Percentiles rank a stretch among this genome's conserved stretches.
phyloP scores from a whole-genome alignment of 2,113 vertebrate species.

The Equus quagga region DNA sequence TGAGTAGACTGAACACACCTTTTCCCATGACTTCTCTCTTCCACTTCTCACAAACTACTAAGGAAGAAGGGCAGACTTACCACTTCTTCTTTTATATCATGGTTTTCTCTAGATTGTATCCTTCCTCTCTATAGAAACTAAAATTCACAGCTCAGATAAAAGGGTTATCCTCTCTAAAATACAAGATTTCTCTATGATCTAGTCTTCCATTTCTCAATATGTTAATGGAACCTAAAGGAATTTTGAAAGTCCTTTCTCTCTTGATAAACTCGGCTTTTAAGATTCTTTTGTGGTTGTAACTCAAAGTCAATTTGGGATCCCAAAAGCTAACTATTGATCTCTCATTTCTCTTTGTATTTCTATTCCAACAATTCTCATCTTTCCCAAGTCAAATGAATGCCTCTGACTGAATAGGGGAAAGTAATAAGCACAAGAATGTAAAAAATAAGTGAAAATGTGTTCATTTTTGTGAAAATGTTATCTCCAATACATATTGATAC shows the following conservation, averaged over 20 bases:
- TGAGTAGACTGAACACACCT: background rate
- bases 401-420: background rate
- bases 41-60: background rate
- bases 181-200: background rate
- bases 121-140: background rate
- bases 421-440: background rate
- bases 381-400: slow-evolving; percentile 8
- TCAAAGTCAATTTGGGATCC: slow-evolving; percentile 33
- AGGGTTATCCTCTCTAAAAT: background rate
- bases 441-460: background rate
- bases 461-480: background rate
- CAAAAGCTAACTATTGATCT: slow-evolving; percentile 2
- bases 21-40: background rate
- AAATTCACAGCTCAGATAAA: background rate
- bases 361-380: background rate
- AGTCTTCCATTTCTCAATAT: background rate
- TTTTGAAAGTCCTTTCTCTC: slow-evolving; percentile 29
- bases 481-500: background rate
- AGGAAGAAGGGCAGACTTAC: background rate
- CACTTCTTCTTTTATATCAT: background rate
- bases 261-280: slow-evolving; percentile 5
- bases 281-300: slow-evolving; percentile 40
- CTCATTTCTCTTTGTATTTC: background rate
- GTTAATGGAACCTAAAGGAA: background rate
- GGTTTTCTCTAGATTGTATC: background rate